phyloP scores from a whole-genome alignment of 1,140 invertebrate genomes.

The Nymphalis io region DNA sequence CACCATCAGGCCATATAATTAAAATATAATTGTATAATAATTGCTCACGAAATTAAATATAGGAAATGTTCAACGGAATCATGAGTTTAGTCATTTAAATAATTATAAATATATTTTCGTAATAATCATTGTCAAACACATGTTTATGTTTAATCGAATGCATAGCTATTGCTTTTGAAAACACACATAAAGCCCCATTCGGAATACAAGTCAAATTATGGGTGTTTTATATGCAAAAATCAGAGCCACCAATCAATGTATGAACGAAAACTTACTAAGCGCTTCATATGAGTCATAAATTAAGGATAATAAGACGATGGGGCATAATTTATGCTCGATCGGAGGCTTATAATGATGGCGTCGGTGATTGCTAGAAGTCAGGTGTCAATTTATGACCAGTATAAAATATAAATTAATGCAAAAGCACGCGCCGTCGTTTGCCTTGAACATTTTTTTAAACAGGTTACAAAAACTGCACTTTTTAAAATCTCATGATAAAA shows the following conservation, averaged over 20 bases:
- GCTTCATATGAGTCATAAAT: slow-evolving; percentile 37
- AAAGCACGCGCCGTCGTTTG: neutral
- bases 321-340: slow-evolving; percentile 43
- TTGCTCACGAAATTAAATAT: no score
- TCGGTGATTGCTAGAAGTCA: slow-evolving; percentile 24
- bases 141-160: no score
- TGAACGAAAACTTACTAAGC: slow-evolving; percentile 39
- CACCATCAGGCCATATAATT: no score
- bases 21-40: no score
- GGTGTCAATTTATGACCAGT: slow-evolving; percentile 47
- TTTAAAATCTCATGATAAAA: no score
- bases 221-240: slow-evolving; percentile 33
- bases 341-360: slow-evolving; percentile 29
- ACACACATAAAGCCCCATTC: neutral
- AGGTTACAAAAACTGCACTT: no score
- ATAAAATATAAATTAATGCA: neutral
- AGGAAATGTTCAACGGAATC: no score
- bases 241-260: slow-evolving; percentile 33
- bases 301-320: slow-evolving; percentile 39
- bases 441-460: neutral
- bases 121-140: no score
- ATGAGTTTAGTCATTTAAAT: no score
- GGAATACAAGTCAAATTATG: neutral
- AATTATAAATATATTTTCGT: no score
- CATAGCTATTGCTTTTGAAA: neutral